Percentiles rank a stretch among this genome's conserved stretches.
Conservation (phyloP, 2,113 vertebrate species). For the Rhea pennata region DNA sequence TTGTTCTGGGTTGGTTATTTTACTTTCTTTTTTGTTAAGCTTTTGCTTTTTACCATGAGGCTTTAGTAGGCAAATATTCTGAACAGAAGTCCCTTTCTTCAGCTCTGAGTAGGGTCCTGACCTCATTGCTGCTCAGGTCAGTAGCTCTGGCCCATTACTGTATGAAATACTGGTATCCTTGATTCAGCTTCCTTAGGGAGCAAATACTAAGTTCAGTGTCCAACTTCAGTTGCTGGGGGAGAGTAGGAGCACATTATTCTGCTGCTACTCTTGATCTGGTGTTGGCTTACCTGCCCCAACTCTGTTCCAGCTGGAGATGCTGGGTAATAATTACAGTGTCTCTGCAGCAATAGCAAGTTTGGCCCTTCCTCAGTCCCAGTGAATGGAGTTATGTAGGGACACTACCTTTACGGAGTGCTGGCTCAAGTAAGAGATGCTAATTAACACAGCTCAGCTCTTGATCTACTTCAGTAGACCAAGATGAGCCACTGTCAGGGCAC, state of each 20-base stretch:
- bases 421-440: not conserved
- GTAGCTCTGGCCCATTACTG: not conserved
- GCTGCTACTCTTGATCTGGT: not conserved
- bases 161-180: not conserved
- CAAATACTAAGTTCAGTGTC: not conserved
- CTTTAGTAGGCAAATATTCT: not conserved
- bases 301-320: no score
- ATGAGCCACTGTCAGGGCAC: not conserved
- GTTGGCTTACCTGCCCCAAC: not conserved
- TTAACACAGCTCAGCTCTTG: not conserved
- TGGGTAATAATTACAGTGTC: not conserved
- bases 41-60: slow-evolving; percentile 1
- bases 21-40: not conserved
- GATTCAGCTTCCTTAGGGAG: not conserved
- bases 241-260: not conserved
- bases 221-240: not conserved
- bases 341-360: not conserved
- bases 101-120: not conserved
- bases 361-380: not conserved
- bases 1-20: slow-evolving; percentile 51
- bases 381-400: not conserved
- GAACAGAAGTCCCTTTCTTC: not conserved
- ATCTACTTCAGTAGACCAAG: not conserved
- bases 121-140: not conserved
- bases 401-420: not conserved